Conservation (phyloP, 2,888 invertebrate species). For the Synanthedon myopaeformis region DNA sequence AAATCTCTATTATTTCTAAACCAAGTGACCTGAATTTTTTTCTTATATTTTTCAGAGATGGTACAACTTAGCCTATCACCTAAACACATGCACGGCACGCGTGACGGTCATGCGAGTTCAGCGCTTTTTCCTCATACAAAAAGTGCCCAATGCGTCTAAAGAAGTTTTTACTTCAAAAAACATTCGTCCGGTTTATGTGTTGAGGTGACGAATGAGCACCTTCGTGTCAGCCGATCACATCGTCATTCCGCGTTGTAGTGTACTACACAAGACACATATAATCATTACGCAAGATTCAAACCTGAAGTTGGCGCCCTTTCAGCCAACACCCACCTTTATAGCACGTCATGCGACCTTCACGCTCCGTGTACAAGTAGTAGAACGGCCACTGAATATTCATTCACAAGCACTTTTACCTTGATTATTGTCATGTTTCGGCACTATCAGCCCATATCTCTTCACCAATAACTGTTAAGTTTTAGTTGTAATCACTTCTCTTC, state of each 20-base stretch:
- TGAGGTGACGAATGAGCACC: not conserved
- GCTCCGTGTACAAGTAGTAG: not conserved
- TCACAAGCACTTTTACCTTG: not conserved
- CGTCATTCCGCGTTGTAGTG: slow-evolving; percentile 35
- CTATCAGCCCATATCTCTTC: slow-evolving; percentile 41
- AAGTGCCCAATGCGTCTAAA: no score
- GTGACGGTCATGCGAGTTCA: no score
- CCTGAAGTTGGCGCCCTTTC: slow-evolving; percentile 38
- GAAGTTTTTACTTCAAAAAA: not conserved
- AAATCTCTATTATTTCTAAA: no score
- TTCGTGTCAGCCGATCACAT: slow-evolving; percentile 4
- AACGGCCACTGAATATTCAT: not conserved
- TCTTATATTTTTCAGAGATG: no score
- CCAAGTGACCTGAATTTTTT: no score
- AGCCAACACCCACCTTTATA: slow-evolving; percentile 25
- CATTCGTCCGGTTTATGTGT: slow-evolving; percentile 3
- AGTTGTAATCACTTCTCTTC: no score
- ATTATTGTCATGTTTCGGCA: not conserved
- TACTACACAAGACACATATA: slow-evolving; percentile 20
- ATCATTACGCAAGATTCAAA: slow-evolving; percentile 24
- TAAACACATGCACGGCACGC: no score
- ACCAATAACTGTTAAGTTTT: no score
- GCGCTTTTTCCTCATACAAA: no score
- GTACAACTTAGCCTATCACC: no score
- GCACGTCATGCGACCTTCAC: slow-evolving; percentile 15